phyloP scores from a whole-genome alignment of 1,140 invertebrate genomes.

The Drosophila eugracilis region DNA sequence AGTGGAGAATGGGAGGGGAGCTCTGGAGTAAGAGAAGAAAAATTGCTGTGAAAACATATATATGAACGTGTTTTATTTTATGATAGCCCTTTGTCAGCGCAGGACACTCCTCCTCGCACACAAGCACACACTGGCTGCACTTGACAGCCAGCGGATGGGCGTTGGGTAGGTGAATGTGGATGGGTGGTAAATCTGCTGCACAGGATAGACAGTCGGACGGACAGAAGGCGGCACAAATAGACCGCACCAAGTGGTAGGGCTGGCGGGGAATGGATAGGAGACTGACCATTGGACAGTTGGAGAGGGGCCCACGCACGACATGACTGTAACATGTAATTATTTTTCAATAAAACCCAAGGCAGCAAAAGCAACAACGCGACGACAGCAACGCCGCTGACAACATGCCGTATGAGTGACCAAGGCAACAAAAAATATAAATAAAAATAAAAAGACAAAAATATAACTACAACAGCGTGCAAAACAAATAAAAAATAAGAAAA shows the following conservation, averaged over 20 bases:
- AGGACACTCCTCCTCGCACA: slow-evolving; percentile 42
- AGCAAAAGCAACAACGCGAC: slow-evolving; percentile 59
- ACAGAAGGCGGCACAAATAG: slow-evolving; percentile 66
- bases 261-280: slow-evolving; percentile 1
- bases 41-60: slow-evolving; percentile 58
- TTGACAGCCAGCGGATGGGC: slow-evolving; percentile 65
- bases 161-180: background rate
- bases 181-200: slow-evolving; percentile 26
- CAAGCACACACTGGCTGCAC: slow-evolving; percentile 47
- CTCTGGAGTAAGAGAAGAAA: slow-evolving; percentile 30
- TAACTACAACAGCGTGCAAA: slow-evolving; percentile 14
- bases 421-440: slow-evolving; percentile 30
- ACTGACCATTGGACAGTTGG: slow-evolving; percentile 32
- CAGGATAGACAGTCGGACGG: slow-evolving; percentile 15
- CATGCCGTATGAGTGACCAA: slow-evolving; percentile 76
- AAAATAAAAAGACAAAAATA: slow-evolving; percentile 11
- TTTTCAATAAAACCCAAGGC: slow-evolving; percentile 83
- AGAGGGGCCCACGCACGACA: slow-evolving; percentile 71
- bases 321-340: slow-evolving; percentile 84
- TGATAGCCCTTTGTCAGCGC: slow-evolving; percentile 79
- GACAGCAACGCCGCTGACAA: slow-evolving; percentile 59
- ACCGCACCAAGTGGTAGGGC: slow-evolving; percentile 62
- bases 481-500: slow-evolving; percentile 14
- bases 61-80: slow-evolving; percentile 81
- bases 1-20: slow-evolving; percentile 3